Conservation (phyloP, 53 echinoderm and acorn worm species). For the Apostichopus leukothele region DNA sequence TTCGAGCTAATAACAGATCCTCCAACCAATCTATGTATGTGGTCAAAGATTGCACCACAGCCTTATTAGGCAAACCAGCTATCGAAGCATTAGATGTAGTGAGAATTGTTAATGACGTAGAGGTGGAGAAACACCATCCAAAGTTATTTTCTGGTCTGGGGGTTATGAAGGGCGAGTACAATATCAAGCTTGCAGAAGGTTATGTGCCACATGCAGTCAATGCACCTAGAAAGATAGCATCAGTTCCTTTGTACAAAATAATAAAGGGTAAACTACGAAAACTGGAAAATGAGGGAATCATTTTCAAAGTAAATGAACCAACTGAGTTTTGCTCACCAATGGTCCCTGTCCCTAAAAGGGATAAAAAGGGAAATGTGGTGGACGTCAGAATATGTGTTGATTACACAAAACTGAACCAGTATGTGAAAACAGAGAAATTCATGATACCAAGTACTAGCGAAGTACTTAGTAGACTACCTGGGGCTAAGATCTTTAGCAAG, state of each 20-base stretch:
- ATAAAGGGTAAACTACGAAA: conserved; percentile 56
- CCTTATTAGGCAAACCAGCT: conserved; percentile 45
- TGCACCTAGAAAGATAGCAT: conserved; percentile 41
- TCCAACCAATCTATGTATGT: conserved; percentile 11
- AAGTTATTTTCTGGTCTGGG: conserved; percentile 25
- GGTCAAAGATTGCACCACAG: background rate
- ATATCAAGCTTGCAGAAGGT: background rate
- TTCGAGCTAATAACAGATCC: background rate
- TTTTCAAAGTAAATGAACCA: conserved; percentile 57
- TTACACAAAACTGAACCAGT: conserved; percentile 57
- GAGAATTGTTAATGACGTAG: background rate
- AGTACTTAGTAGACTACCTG: conserved; percentile 46
- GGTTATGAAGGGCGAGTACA: conserved; percentile 9
- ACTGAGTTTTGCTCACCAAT: conserved; percentile 68
- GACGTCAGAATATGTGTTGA: conserved; percentile 62
- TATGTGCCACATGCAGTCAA: background rate
- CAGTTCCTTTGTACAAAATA: conserved; percentile 50
- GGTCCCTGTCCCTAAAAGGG: conserved; percentile 61
- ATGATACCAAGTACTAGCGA: conserved; percentile 48
- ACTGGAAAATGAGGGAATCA: conserved; percentile 58
- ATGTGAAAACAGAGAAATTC: conserved; percentile 50
- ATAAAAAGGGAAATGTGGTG: conserved; percentile 25
- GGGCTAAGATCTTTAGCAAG: conserved; percentile 59
- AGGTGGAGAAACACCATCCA: conserved; percentile 23
- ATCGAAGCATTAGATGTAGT: conserved; percentile 44